Conservation (phyloP, 2,797 vertebrate species). For the Denticeps clupeoides region DNA sequence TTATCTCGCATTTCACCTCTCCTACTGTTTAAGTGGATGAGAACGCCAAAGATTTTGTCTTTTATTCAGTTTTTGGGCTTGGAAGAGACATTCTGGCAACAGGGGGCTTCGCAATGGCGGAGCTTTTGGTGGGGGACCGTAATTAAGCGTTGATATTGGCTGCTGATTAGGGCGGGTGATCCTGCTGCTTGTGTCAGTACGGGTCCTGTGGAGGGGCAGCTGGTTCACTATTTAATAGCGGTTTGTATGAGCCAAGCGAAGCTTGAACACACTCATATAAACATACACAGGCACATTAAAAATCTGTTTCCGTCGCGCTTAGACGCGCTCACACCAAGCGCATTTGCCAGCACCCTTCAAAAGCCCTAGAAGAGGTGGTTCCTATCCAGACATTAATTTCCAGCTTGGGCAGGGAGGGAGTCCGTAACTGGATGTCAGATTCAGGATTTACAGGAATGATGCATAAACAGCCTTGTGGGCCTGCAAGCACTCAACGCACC, state of each 20-base stretch:
- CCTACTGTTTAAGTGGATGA: too few relatives aligned
- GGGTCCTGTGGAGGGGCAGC: not conserved
- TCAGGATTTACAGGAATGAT: conserved; percentile 9
- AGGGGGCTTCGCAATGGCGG: too few relatives aligned
- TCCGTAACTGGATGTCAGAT: conserved; percentile 23
- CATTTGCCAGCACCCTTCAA: conserved; percentile 28
- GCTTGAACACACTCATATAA: not conserved
- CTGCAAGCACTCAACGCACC: too few relatives aligned
- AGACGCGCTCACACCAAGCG: conserved; percentile 7
- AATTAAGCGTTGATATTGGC: conserved; percentile 3
- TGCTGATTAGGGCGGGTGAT: not conserved
- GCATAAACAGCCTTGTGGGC: not conserved
- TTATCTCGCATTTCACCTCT: too few relatives aligned
- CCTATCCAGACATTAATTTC: conserved; percentile 19
- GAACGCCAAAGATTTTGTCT: too few relatives aligned
- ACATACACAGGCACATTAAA: not conserved
- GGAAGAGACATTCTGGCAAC: too few relatives aligned
- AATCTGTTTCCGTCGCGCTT: conserved; percentile 1
- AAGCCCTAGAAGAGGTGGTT: conserved; percentile 24
- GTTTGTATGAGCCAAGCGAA: not conserved
- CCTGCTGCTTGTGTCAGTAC: not conserved
- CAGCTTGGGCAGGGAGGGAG: conserved; percentile 12
- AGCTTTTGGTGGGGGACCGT: not conserved
- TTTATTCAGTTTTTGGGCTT: too few relatives aligned
- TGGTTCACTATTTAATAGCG: not conserved